Conservation (phyloP, 2,888 invertebrate species). For the Luffia ferchaultella region DNA sequence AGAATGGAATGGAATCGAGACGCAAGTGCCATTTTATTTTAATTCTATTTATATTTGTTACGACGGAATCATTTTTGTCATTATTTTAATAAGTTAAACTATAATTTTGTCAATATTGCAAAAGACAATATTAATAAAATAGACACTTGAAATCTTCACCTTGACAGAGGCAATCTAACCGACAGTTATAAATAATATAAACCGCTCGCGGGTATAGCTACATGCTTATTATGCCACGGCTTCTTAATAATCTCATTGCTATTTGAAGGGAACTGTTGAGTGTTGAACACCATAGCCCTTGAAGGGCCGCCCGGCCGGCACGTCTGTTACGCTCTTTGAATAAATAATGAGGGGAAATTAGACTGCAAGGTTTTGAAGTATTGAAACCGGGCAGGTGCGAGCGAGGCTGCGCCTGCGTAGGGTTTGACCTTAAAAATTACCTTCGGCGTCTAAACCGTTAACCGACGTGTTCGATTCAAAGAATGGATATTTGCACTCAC, state of each 20-base stretch:
- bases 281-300: slow-evolving; percentile 29
- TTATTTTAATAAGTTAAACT: too few relatives aligned
- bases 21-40: too few relatives aligned
- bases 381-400: slow-evolving; percentile 43
- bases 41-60: too few relatives aligned
- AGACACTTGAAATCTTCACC: background rate
- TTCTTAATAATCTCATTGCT: background rate
- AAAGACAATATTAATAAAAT: too few relatives aligned
- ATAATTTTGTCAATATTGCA: too few relatives aligned
- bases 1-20: too few relatives aligned
- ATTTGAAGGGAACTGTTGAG: slow-evolving; percentile 18
- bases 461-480: background rate
- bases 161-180: background rate
- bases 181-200: background rate
- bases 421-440: too few relatives aligned
- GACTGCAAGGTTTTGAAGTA: slow-evolving; percentile 57
- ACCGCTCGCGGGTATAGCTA: background rate
- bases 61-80: too few relatives aligned
- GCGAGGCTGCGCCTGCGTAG: too few relatives aligned
- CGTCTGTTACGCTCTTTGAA: slow-evolving; percentile 57
- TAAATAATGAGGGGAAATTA: slow-evolving; percentile 62
- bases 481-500: background rate
- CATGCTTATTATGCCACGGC: background rate
- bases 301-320: slow-evolving; percentile 50
- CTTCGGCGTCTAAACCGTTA: background rate